Conservation (phyloP, 2,113 vertebrate species). For the Campylomormyrus tamandua region DNA sequence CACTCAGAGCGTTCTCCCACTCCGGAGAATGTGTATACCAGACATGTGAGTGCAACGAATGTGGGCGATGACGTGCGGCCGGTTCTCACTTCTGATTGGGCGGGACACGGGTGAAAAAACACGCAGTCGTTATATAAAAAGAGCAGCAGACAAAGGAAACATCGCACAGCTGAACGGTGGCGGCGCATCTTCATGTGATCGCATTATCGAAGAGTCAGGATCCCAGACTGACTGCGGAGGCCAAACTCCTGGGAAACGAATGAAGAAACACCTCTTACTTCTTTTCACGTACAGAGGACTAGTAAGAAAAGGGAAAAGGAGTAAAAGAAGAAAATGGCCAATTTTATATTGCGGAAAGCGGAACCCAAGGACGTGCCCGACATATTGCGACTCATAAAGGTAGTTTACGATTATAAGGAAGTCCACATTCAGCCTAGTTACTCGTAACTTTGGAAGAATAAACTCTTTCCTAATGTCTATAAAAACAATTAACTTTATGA, state of each 20-base stretch:
- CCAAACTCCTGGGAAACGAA: slow-evolving; percentile 80
- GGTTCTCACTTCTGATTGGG: slow-evolving; percentile 32
- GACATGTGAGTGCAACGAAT: not conserved
- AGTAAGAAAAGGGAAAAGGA: slow-evolving; percentile 86
- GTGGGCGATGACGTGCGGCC: not conserved
- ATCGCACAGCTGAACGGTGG: slow-evolving; percentile 36
- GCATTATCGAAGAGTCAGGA: slow-evolving; percentile 61
- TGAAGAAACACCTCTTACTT: slow-evolving; percentile 91
- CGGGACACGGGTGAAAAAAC: not conserved
- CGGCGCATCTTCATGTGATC: slow-evolving; percentile 46
- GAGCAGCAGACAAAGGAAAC: slow-evolving; percentile 37
- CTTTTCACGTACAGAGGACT: slow-evolving; percentile 92
- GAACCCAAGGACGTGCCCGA: slow-evolving; percentile 78
- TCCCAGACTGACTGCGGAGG: slow-evolving; percentile 76
- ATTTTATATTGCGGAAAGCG: slow-evolving; percentile 77
- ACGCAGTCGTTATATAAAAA: slow-evolving; percentile 36
- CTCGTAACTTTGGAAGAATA: not conserved
- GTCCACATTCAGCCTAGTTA: not conserved
- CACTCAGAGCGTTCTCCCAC: not conserved
- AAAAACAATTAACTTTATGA: not conserved
- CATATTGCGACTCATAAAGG: slow-evolving; percentile 90
- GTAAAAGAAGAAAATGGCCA: slow-evolving; percentile 92
- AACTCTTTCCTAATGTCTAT: not conserved
- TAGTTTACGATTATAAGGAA: slow-evolving; percentile 35
- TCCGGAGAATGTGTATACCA: not conserved